phyloP scores from a whole-genome alignment of 2,113 vertebrate genomes.

The Ellobius talpinus region DNA sequence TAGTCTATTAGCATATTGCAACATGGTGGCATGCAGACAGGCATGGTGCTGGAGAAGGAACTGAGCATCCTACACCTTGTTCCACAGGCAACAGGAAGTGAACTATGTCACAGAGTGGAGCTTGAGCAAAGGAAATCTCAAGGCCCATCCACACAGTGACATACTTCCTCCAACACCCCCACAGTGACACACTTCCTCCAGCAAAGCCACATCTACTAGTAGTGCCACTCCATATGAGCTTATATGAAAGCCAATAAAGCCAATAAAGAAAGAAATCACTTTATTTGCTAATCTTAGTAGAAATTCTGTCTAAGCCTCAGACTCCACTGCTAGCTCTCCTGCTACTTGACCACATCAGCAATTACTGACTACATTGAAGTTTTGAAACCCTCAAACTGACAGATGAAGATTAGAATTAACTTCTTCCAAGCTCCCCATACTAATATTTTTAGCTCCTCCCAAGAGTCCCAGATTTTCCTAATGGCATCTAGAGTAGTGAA shows the following conservation, averaged over 20 bases:
- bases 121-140: background rate
- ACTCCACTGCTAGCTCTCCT: background rate
- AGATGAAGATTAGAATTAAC: background rate
- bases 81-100: background rate
- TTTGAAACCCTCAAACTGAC: background rate
- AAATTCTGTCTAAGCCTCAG: background rate
- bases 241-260: too few relatives aligned
- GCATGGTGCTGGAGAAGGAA: background rate
- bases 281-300: background rate
- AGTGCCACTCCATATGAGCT: background rate
- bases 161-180: background rate
- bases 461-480: background rate
- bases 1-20: background rate
- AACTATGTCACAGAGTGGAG: too few relatives aligned
- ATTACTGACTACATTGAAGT: background rate
- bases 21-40: background rate
- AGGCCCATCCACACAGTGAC: background rate
- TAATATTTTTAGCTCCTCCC: background rate
- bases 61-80: background rate
- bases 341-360: background rate
- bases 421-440: background rate
- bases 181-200: too few relatives aligned
- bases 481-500: background rate
- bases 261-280: background rate
- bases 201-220: too few relatives aligned